Percentiles rank a stretch among this genome's conserved stretches.
phyloP scores from a whole-genome alignment of 53 echinoderm and acorn worm species.

The Pentamera pediparva region DNA sequence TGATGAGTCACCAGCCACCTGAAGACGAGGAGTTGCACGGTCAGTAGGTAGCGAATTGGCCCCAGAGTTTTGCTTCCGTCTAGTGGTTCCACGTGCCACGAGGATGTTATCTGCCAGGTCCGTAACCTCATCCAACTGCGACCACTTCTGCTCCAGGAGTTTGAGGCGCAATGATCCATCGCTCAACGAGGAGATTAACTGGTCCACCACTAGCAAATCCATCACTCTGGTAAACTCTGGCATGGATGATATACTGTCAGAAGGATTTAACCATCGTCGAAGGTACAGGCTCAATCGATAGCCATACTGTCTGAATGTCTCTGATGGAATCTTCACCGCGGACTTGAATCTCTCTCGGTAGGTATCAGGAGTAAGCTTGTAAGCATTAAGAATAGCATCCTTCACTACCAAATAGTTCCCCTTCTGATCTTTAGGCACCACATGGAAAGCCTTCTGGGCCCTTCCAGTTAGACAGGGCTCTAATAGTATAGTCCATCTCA shows the following conservation, averaged over 20 bases:
- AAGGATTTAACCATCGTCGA: too few relatives aligned
- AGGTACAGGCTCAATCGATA: too few relatives aligned
- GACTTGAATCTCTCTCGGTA: neutral
- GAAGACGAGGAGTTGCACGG: too few relatives aligned
- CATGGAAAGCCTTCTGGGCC: slow-evolving; percentile 48
- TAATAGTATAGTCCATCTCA: slow-evolving; percentile 23
- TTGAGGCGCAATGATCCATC: neutral
- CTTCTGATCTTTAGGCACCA: slow-evolving; percentile 32
- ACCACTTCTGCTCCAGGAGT: slow-evolving; percentile 9
- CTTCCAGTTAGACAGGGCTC: slow-evolving; percentile 44
- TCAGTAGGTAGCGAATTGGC: too few relatives aligned
- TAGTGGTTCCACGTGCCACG: neutral
- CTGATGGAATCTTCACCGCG: neutral
- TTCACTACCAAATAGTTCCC: neutral
- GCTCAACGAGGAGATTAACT: neutral
- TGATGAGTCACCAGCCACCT: too few relatives aligned
- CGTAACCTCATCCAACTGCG: neutral
- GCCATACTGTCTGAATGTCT: neutral
- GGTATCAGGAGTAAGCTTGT: neutral
- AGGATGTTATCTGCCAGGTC: slow-evolving; percentile 8
- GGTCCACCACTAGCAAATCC: slow-evolving; percentile 3
- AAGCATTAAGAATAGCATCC: neutral
- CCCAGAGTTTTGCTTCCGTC: too few relatives aligned
- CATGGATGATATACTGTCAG: too few relatives aligned
- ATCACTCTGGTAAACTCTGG: neutral